Evolutionary conservation across 2,888 invertebrate genomes (phyloP).

Genomic region (Herminia tarsipennalis): DNA sequence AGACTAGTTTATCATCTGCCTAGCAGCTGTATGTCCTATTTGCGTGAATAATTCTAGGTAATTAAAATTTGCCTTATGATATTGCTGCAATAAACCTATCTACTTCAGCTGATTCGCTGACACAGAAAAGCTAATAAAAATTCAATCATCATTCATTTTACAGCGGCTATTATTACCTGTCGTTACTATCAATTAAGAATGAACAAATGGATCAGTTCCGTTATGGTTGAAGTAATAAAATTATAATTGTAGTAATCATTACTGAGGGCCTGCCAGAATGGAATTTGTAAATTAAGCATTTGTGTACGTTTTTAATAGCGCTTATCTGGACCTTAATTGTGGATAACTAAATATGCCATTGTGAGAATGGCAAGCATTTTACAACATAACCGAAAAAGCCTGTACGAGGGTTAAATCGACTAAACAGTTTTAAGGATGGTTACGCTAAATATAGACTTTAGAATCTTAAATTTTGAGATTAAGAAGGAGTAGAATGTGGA

Average conservation of each 20-base stretch:
- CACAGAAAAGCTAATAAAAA: slow-evolving; percentile 26
- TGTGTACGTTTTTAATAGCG: background rate
- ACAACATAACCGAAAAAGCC: too few relatives aligned
- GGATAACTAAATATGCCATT: too few relatives aligned
- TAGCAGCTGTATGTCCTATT: background rate
- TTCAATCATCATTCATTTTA: slow-evolving; percentile 36
- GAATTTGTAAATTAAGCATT: slow-evolving; percentile 15
- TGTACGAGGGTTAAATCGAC: too few relatives aligned
- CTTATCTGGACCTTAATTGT: too few relatives aligned
- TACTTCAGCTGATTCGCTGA: background rate
- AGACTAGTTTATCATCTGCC: background rate
- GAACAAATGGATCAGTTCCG: slow-evolving; percentile 42
- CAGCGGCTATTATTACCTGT: slow-evolving; percentile 36
- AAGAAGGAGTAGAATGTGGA: too few relatives aligned
- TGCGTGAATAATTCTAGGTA: background rate
- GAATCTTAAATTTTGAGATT: too few relatives aligned
- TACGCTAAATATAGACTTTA: too few relatives aligned
- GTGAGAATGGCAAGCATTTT: too few relatives aligned
- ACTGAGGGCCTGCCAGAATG: slow-evolving; percentile 30
- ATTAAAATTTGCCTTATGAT: background rate
- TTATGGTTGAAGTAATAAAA: slow-evolving; percentile 43
- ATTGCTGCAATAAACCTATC: too few relatives aligned
- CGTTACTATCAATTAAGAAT: slow-evolving; percentile 42
- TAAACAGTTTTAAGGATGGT: too few relatives aligned
- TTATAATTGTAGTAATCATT: slow-evolving; percentile 50